A percentile compares a stretch with the other conserved stretches of the same genome.
phyloP scores from a whole-genome alignment of 1,140 invertebrate species.

The Maniola jurtina region DNA sequence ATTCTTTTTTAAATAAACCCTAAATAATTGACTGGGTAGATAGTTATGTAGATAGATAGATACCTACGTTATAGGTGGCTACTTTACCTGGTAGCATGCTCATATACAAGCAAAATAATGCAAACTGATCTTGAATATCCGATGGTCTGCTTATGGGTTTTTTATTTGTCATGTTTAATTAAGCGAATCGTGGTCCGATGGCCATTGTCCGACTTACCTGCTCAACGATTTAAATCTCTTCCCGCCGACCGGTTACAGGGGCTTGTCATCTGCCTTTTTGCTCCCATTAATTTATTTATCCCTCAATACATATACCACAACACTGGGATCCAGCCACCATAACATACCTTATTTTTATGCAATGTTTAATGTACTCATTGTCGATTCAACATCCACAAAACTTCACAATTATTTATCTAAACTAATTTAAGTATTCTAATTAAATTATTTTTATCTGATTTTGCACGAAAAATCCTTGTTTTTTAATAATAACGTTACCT shows the following conservation, averaged over 20 bases:
- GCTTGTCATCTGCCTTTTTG: constrained; percentile 64
- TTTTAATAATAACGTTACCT: constrained; percentile 19
- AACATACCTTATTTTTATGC: constrained; percentile 19
- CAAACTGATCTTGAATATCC: constrained; percentile 48
- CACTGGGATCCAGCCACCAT: constrained; percentile 35
- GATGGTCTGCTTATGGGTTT: constrained; percentile 51
- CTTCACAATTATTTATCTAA: constrained; percentile 18
- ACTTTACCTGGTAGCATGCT: constrained; percentile 16
- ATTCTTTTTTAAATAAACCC: too few relatives aligned
- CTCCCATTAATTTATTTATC: constrained; percentile 67
- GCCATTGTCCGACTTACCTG: constrained; percentile 75
- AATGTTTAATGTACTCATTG: constrained; percentile 18
- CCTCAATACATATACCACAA: constrained; percentile 58
- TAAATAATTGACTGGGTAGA: too few relatives aligned
- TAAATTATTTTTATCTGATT: too few relatives aligned
- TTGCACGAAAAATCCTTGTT: neutral
- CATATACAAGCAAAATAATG: constrained; percentile 37
- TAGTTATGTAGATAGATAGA: too few relatives aligned
- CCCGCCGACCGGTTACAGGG: constrained; percentile 60
- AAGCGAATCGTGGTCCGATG: constrained; percentile 70
- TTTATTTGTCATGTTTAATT: constrained; percentile 76
- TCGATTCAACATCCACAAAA: constrained; percentile 24
- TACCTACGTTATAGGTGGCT: neutral
- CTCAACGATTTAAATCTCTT: constrained; percentile 66
- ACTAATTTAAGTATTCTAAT: too few relatives aligned